phyloP scores from a whole-genome alignment of 2,113 vertebrate species.

The Halichoerus grypus region DNA sequence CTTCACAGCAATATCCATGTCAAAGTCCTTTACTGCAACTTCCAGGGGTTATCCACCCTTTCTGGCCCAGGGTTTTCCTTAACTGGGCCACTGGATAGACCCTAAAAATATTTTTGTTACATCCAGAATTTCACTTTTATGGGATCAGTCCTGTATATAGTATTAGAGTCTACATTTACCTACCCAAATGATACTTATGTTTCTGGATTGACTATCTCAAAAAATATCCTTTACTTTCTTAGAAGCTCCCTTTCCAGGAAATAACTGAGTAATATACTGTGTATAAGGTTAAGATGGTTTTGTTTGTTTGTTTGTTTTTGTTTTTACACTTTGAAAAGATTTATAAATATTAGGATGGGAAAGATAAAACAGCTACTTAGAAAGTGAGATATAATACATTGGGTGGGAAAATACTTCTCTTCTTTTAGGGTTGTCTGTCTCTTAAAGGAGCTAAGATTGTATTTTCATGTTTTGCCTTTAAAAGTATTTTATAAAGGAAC shows the following conservation, averaged over 20 bases:
- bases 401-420: neutral
- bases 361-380: neutral
- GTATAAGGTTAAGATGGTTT: neutral
- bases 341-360: neutral
- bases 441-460: neutral
- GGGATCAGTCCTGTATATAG: neutral
- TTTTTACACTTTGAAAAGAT: neutral
- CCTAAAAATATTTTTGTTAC: constrained; percentile 15
- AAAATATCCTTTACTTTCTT: neutral
- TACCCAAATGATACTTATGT: neutral
- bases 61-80: neutral
- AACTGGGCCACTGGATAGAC: neutral
- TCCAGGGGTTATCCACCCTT: neutral
- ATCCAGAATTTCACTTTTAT: constrained; percentile 1
- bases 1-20: rapidly evolving
- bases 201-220: neutral
- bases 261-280: neutral
- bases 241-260: neutral
- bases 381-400: neutral
- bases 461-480: constrained; percentile 17
- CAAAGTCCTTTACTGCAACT: neutral
- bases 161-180: neutral
- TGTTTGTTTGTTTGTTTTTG: no score
- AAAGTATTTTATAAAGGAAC: constrained; percentile 25
- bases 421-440: neutral